Base-by-base conservation (phyloP, 2,797 vertebrate genomes). In the Xyrichtys novacula region DNA sequence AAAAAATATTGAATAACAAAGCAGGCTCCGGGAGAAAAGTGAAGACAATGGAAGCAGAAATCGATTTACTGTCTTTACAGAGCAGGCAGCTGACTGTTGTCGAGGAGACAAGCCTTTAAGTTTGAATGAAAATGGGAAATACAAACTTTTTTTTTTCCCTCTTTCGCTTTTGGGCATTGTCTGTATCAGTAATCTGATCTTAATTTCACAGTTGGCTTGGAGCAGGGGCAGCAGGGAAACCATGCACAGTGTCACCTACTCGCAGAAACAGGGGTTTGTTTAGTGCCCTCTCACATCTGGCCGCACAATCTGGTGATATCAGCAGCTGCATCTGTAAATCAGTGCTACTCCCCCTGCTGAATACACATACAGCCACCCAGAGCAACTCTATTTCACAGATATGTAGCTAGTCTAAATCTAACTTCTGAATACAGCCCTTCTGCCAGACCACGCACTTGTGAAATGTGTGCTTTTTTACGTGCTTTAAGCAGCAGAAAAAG, bases 171-270 rank as follows among this genome's bases (percentile, higher is more conserved):
- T 43, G 49, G 83, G 83, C 63, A 65, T 77, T 55, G 71, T 80
- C 67, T 78, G 56, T 86, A 83, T 88, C 82, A 66, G 83, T 80
- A 81, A 88, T 86, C 71, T 79, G 77, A 85, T 88, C 80, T 82
- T 88, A 90, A 93, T 92, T 92, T 93, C 90, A 91, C 93, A 93
- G 88, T 80, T 88, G 86, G 89, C 85, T 90, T 87, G 80, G 71
- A 91, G 85, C 83, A 65, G 76, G 82, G 76, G 77, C 77, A 84
- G 69, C 47, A 72, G 72, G 74, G 76, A 75, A 76, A 77, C 67
- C 70, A 72, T 42, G 74, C 64, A 73, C 64, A 71, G 72, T 80
- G 83, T 89, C 85, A 84, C 84, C 81, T 87, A 81, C 83, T 84
- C 81, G 43, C 70, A 56, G 83, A 78, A 83, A 85, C 77, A 74